phyloP scores from a whole-genome alignment of 1,140 invertebrate species.

The Pachypeltis micranthus region DNA sequence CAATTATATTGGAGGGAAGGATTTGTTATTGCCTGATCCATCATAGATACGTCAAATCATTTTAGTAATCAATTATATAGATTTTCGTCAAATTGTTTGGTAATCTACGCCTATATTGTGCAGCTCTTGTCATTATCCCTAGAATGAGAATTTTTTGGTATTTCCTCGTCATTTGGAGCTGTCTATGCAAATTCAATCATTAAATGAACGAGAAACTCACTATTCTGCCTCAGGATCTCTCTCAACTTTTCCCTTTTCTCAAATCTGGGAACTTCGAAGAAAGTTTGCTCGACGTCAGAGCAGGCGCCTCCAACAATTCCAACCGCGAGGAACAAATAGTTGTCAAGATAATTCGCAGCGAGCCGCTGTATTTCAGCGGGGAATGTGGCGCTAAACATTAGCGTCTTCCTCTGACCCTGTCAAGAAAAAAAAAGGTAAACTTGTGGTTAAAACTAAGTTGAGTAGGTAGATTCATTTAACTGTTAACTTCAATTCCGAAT shows the following conservation, averaged over 20 bases:
- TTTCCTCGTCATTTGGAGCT: too few species aligned
- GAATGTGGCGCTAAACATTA: conserved; percentile 99
- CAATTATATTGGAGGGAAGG: too few species aligned
- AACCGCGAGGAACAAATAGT: conserved; percentile 98
- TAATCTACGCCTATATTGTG: too few species aligned
- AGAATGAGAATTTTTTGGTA: too few species aligned
- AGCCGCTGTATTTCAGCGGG: conserved; percentile 96
- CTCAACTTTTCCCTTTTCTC: conserved; percentile 60
- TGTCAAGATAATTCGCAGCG: conserved; percentile 90
- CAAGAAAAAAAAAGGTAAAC: conserved; percentile 7
- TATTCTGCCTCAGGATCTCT: conserved; percentile 48
- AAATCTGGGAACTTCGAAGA: conserved; percentile 50
- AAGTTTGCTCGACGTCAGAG: conserved; percentile 72
- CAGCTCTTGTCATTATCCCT: too few species aligned
- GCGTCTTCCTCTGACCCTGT: conserved; percentile 77
- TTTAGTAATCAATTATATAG: too few species aligned
- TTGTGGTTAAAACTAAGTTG: background rate
- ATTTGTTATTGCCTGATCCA: too few species aligned
- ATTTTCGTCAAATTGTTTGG: too few species aligned
- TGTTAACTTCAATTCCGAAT: too few species aligned
- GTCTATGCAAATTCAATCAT: too few species aligned
- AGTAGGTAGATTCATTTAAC: too few species aligned
- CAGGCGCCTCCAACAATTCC: conserved; percentile 92
- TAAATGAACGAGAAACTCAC: conserved; percentile 29
- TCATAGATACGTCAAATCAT: too few species aligned